Evolutionary conservation across 2,797 vertebrate genomes (phyloP).

Genomic region (Coccyzus lansbergi): DNA sequence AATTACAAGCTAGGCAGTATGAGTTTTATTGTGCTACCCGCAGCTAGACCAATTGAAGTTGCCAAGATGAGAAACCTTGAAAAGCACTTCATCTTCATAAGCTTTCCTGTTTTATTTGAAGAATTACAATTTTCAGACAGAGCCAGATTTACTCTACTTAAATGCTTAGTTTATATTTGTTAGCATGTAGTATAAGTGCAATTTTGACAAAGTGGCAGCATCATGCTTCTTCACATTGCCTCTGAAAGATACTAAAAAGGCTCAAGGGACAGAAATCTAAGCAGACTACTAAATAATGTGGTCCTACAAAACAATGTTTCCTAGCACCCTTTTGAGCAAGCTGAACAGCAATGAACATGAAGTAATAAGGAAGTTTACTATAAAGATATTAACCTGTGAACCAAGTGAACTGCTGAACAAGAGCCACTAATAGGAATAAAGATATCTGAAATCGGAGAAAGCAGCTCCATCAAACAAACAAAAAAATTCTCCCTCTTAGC

Average conservation of each 20-base stretch:
- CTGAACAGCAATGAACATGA: neutral
- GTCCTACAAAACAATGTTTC: neutral
- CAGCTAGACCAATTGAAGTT: neutral
- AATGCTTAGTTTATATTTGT: neutral
- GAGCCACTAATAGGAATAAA: neutral
- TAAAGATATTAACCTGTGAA: neutral
- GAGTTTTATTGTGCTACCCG: constrained; percentile 7
- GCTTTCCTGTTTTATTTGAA: neutral
- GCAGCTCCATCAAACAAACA: neutral
- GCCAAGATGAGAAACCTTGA: neutral
- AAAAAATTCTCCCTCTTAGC: neutral
- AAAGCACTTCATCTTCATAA: neutral
- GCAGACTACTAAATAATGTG: neutral
- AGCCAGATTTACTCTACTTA: neutral
- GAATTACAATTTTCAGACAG: neutral
- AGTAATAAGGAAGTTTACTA: neutral
- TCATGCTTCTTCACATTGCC: neutral
- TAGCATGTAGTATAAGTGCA: neutral
- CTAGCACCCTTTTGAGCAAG: neutral
- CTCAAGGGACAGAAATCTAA: neutral
- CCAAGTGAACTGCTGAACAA: neutral
- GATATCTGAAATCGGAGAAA: neutral
- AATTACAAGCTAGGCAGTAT: neutral
- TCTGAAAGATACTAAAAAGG: neutral
- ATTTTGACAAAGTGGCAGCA: neutral